Evolutionary conservation across 2,797 vertebrate species (phyloP).

Genomic region (Ceryle rudis): DNA sequence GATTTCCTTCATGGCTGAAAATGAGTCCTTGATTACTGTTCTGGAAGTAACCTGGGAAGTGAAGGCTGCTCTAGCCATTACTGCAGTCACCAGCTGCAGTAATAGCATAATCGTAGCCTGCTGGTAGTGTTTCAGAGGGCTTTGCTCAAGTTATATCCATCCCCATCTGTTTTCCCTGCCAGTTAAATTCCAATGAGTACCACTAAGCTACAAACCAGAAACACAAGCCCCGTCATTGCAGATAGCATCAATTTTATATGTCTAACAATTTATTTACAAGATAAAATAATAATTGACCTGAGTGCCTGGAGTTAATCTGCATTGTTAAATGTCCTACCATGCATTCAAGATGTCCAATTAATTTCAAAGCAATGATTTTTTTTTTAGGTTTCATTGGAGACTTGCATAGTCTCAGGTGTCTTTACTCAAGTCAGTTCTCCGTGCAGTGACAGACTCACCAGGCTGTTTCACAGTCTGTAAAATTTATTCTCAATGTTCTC

Average conservation of each 20-base stretch:
- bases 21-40: constrained; percentile 44
- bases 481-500: not conserved
- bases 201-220: not conserved
- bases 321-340: not conserved
- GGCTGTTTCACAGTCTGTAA: fast-evolving
- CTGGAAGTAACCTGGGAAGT: constrained; percentile 63
- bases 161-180: not conserved
- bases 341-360: not conserved
- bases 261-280: not conserved
- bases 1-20: constrained; percentile 42
- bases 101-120: constrained; percentile 27
- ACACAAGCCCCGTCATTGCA: not conserved
- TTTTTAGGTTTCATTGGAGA: not conserved
- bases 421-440: not conserved
- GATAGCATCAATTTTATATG: not conserved
- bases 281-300: not conserved
- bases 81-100: not conserved
- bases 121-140: constrained; percentile 12
- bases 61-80: constrained; percentile 11
- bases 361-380: not conserved
- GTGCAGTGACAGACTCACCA: not conserved
- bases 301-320: not conserved
- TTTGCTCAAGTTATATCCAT: not conserved
- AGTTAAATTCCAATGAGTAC: not conserved
- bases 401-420: not conserved